A percentile compares a stretch with the other conserved stretches of the same genome.
Conservation (phyloP, 2,888 invertebrate genomes). For the Lycocerus yunnanus region DNA sequence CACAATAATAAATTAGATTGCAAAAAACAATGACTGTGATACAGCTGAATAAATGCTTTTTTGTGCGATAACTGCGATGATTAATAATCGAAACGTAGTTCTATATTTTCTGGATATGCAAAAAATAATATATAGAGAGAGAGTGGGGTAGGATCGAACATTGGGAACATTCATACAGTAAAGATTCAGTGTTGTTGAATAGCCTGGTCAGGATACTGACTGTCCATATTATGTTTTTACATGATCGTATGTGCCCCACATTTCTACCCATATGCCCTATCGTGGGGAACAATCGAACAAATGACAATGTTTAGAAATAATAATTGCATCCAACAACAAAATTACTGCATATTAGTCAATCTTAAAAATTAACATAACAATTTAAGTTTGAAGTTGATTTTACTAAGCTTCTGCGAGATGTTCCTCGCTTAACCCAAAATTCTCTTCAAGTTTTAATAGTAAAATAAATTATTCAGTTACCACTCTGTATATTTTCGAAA, state of each 20-base stretch:
- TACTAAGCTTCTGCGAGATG: not conserved
- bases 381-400: not conserved
- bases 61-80: not conserved
- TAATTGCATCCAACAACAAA: too few species aligned
- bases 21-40: not conserved
- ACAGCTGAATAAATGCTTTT: not conserved
- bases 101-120: not conserved
- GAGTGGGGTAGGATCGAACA: not conserved
- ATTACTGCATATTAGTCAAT: too few species aligned
- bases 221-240: too few species aligned
- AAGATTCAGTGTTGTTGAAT: too few species aligned
- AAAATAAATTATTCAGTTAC: not conserved
- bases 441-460: not conserved
- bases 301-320: too few species aligned
- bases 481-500: not conserved
- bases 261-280: too few species aligned
- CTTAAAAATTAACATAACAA: not conserved
- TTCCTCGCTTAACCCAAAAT: not conserved
- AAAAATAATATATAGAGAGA: too few species aligned
- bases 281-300: too few species aligned
- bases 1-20: not conserved
- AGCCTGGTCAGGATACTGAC: too few species aligned
- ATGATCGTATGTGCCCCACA: too few species aligned
- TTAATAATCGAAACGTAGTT: not conserved
- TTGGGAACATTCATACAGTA: not conserved